Conservation (phyloP, 2,888 invertebrate genomes). For the Aphelenchoides bicaudatus region DNA sequence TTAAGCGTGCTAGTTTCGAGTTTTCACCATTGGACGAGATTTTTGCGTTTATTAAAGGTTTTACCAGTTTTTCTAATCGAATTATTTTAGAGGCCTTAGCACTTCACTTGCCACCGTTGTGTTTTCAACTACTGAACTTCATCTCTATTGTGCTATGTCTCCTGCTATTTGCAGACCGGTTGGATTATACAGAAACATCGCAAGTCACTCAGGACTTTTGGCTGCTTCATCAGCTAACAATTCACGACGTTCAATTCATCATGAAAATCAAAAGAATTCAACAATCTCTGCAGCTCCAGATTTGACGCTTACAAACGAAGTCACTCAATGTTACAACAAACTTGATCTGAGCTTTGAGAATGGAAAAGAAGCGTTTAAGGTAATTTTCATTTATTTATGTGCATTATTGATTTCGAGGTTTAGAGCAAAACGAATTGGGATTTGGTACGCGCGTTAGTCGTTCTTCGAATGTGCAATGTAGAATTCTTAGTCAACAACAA, state of each 20-base stretch:
- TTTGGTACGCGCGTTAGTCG: constrained; percentile 50
- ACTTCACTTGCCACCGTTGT: no score
- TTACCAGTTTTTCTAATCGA: no score
- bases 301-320: constrained; percentile 9
- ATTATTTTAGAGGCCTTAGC: no score
- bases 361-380: constrained; percentile 59
- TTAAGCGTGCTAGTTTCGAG: no score
- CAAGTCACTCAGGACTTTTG: neutral
- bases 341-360: constrained; percentile 56
- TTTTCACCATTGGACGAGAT: no score
- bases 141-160: no score
- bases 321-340: constrained; percentile 44
- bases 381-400: constrained; percentile 25
- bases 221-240: neutral
- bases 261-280: constrained; percentile 4
- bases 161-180: no score
- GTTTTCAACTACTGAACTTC: no score
- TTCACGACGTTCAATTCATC: neutral
- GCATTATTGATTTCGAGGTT: constrained; percentile 21
- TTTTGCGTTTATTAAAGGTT: no score
- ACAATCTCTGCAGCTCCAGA: constrained; percentile 6
- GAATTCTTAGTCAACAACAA: constrained; percentile 54
- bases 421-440: constrained; percentile 59
- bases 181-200: no score
- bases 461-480: constrained; percentile 49